These are phyloP conservation scores for Semnornis frantzii DNA, from an alignment of 2,113 vertebrate species.

Conservation along the genomic window DNA sequence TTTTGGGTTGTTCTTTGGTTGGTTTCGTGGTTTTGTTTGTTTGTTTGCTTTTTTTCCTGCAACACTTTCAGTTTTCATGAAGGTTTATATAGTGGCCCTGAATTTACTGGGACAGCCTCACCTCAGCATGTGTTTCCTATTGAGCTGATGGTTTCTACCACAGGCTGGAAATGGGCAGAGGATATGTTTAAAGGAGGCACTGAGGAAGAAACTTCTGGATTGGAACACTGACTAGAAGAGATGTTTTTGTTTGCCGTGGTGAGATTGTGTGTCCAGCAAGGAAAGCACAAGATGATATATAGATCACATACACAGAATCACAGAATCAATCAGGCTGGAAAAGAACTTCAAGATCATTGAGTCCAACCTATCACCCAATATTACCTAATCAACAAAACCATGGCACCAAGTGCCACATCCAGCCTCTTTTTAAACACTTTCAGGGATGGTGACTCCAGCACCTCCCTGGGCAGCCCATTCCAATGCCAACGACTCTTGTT, in stretches of 20 bases:
- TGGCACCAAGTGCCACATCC: too few relatives aligned
- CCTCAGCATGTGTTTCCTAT: not conserved
- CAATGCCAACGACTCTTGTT: too few relatives aligned
- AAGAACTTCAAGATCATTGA: too few relatives aligned
- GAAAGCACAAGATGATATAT: not conserved
- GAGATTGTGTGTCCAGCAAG: not conserved
- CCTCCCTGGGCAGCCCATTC: too few relatives aligned
- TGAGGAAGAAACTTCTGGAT: not conserved
- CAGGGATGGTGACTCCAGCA: too few relatives aligned
- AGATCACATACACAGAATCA: not conserved
- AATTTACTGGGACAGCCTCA: not conserved
- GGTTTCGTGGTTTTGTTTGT: too few relatives aligned
- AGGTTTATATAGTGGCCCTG: not conserved
- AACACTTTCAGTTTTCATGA: not conserved
- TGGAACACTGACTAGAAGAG: not conserved
- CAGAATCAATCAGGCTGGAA: too few relatives aligned
- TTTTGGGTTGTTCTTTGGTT: too few relatives aligned
- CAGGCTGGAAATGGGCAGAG: not conserved
- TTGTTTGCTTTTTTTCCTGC: too few relatives aligned
- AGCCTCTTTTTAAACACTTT: too few relatives aligned
- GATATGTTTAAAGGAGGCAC: not conserved
- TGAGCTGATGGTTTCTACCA: not conserved
- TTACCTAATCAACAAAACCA: too few relatives aligned
- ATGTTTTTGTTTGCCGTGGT: not conserved
- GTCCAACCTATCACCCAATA: too few relatives aligned